These are phyloP conservation scores for Crocuta crocuta DNA, from an alignment of 2,113 vertebrate genomes.

Conservation along the genomic window DNA sequence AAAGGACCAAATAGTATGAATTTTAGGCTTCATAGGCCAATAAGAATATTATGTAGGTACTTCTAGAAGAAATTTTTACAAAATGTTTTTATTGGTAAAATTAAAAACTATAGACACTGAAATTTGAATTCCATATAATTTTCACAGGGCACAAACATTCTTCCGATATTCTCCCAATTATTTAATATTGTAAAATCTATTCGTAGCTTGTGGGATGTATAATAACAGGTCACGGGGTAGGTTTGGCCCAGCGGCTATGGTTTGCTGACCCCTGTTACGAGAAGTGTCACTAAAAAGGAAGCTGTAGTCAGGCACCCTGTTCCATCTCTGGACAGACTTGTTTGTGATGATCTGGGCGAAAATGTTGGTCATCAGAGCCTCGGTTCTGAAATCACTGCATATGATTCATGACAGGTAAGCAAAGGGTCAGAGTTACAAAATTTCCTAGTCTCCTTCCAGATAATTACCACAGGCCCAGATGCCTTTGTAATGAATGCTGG, in stretches of 20 bases:
- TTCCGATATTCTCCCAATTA: conserved; percentile 3
- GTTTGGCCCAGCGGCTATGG: not conserved
- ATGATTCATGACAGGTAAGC: not conserved
- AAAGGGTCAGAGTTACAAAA: not conserved
- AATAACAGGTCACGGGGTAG: not conserved
- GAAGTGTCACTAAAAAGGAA: not conserved
- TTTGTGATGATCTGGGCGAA: not conserved
- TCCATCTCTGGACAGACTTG: not conserved
- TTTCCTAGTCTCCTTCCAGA: conserved; percentile 33
- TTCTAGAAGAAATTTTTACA: not conserved
- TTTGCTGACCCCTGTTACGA: not conserved
- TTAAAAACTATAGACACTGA: not conserved
- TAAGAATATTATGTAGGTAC: not conserved
- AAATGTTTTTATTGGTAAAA: not conserved
- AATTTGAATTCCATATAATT: not conserved
- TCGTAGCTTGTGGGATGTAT: not conserved
- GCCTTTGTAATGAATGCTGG: not conserved
- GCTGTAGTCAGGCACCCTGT: not conserved
- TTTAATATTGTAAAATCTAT: conserved; percentile 14
- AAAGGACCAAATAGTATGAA: not conserved
- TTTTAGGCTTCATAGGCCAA: not conserved
- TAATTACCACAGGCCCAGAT: not conserved
- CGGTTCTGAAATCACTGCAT: not conserved
- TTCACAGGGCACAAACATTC: not conserved
- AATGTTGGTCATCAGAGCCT: not conserved